Evolutionary conservation across 1,140 invertebrate species (phyloP), one percentile per base, ranked within the genome.

Genomic region (Leptonema lineaticorne): DNA sequence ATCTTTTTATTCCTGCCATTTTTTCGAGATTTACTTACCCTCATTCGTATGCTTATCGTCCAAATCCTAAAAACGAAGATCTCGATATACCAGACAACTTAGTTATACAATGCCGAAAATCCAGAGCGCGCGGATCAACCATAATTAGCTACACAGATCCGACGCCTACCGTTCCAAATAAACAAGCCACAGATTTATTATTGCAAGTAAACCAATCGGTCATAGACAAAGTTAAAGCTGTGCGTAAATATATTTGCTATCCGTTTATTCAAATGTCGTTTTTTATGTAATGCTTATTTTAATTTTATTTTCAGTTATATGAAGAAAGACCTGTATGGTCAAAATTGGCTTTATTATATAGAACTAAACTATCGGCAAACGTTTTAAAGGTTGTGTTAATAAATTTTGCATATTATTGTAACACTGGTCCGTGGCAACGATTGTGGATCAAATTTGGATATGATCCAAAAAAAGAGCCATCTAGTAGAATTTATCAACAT

Each of bases 391-490:
- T 88, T 74, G 84, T 96, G 30, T 79, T 97, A 41, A 93, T 95
- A 0, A 85, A 87, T 26, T 78, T 93, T 0, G 91, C 93, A 0
- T 93, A 93, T 78, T 94, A 94, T 77, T 93, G 90, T 78, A 83
- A 85, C 11, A 91, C 87, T 72, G 95, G 96, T 0, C 95, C 95
- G 0, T 98, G 94, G 93, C 83, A 92, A 63, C 87, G 88, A 50
- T 85, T 92, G 75, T 97, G 94, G 90, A 88, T 93, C 0, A 87
- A 83, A 75, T 88, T 90, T 74, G 94, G 93, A 0, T 96, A 94
- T 75, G 93, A 97, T 82, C 94, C 94, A 0, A 82, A 91, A 45
- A 89, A 88, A 74, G 88, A 94, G 72, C 88, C 89, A n/a, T 76
- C 81, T 1, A 85, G 92, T 26, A 89, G 90, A 73, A 87, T 87